Evolutionary conservation across 1,140 invertebrate species (phyloP).

Genomic region (Psix sp.): DNA sequence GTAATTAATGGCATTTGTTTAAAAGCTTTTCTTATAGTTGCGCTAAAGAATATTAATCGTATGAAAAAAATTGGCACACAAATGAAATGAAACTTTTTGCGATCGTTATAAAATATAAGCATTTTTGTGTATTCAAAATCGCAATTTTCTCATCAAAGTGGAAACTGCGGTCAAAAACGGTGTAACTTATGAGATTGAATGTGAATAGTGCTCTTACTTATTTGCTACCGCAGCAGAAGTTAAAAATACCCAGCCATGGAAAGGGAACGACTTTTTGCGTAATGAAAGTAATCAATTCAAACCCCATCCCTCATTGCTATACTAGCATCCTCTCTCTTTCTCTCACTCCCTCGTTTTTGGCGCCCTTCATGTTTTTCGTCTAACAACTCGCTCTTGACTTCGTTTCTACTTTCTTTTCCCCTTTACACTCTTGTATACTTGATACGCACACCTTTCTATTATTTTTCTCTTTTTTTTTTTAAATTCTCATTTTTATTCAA

Average conservation of each 20-base stretch:
- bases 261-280: constrained; percentile 70
- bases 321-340: constrained; percentile 44
- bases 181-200: constrained; percentile 76
- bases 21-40: no score
- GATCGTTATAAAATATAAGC: no score
- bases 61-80: no score
- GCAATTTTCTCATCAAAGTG: no score
- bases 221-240: constrained; percentile 72
- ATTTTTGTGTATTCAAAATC: no score
- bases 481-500: constrained; percentile 42
- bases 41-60: no score
- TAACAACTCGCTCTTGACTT: constrained; percentile 15
- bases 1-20: no score
- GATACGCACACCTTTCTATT: constrained; percentile 43
- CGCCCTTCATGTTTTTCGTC: constrained; percentile 32
- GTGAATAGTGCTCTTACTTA: constrained; percentile 76
- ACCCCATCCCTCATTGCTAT: constrained; percentile 66
- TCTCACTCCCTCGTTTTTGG: no score
- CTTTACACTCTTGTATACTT: constrained; percentile 43
- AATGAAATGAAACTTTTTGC: no score
- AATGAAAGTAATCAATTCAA: constrained; percentile 78
- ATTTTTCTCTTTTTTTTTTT: constrained; percentile 46
- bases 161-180: constrained; percentile 62
- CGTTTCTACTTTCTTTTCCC: constrained; percentile 20
- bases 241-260: constrained; percentile 70